A percentile compares a stretch with the other conserved stretches of the same genome.
Conservation (phyloP, 2,888 invertebrate species). For the Agrochola litura region DNA sequence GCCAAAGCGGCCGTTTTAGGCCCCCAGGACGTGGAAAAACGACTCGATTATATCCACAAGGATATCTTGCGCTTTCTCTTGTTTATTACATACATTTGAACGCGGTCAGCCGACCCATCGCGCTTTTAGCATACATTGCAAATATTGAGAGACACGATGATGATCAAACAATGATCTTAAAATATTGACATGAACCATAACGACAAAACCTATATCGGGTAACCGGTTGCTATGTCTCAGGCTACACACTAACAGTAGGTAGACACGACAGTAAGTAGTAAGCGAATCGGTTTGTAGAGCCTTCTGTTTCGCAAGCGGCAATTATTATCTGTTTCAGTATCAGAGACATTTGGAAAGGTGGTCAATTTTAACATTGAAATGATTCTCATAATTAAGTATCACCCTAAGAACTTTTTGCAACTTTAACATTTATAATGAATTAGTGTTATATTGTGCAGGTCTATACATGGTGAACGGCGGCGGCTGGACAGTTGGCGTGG, state of each 20-base stretch:
- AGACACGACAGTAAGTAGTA: slow-evolving; percentile 3
- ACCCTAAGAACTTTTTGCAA: not conserved
- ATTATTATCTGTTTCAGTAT: not conserved
- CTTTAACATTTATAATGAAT: not conserved
- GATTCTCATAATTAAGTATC: not conserved
- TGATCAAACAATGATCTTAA: slow-evolving; percentile 17
- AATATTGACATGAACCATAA: slow-evolving; percentile 18
- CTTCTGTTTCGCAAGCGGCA: not conserved
- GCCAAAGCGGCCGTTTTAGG: too few species aligned
- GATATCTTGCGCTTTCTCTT: slow-evolving; percentile 1
- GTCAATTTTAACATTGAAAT: not conserved
- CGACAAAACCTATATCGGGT: slow-evolving; percentile 9
- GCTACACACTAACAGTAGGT: slow-evolving; percentile 6
- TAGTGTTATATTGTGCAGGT: slow-evolving; percentile 80
- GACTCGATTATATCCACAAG: not conserved
- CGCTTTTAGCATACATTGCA: slow-evolving; percentile 30
- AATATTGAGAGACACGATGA: slow-evolving; percentile 36
- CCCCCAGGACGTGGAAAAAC: too few species aligned
- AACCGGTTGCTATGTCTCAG: slow-evolving; percentile 26
- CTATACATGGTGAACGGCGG: slow-evolving; percentile 93
- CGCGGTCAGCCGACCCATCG: not conserved
- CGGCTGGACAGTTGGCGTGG: slow-evolving; percentile 92
- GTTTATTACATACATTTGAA: not conserved
- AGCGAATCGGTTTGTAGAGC: slow-evolving; percentile 15
- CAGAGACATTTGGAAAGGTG: too few species aligned